Conservation (phyloP, 1,140 invertebrate species). For the Drosophila oshimai region DNA sequence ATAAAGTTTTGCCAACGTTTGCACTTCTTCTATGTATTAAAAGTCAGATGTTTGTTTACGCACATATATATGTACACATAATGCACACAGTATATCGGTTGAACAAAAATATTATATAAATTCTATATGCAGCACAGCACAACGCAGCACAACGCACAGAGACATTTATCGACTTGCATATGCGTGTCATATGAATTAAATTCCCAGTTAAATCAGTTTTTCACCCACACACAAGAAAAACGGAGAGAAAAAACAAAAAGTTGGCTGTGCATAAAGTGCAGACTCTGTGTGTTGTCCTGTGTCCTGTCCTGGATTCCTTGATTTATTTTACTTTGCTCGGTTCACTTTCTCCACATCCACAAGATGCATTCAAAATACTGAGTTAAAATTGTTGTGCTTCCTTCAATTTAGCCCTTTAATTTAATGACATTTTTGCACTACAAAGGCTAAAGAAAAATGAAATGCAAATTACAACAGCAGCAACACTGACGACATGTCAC, state of each 20-base stretch:
- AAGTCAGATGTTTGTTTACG: conserved; percentile 15
- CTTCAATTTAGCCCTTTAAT: conserved; percentile 55
- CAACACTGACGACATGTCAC: conserved; percentile 59
- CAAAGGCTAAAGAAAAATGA: conserved; percentile 67
- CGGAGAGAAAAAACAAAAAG: not conserved
- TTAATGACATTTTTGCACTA: conserved; percentile 71
- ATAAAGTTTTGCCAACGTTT: conserved; percentile 33
- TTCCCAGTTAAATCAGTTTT: conserved; percentile 33
- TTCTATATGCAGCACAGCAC: conserved; percentile 11
- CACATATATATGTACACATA: not conserved
- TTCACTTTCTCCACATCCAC: not conserved
- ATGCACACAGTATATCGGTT: not conserved
- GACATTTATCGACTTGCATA: conserved; percentile 25
- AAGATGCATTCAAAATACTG: conserved; percentile 3
- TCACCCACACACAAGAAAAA: not conserved
- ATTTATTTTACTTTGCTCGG: conserved; percentile 19
- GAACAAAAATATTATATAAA: conserved; percentile 32
- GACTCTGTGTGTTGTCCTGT: not conserved
- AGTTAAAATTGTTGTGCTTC: not conserved
- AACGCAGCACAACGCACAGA: not conserved
- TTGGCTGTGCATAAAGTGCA: not conserved
- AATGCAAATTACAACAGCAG: conserved; percentile 70
- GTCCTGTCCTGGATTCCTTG: not conserved
- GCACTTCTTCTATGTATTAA: conserved; percentile 18
- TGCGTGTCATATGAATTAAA: conserved; percentile 34